phyloP scores from a whole-genome alignment of 64 coral and sea anemone genomes.

The Acropora yongei region DNA sequence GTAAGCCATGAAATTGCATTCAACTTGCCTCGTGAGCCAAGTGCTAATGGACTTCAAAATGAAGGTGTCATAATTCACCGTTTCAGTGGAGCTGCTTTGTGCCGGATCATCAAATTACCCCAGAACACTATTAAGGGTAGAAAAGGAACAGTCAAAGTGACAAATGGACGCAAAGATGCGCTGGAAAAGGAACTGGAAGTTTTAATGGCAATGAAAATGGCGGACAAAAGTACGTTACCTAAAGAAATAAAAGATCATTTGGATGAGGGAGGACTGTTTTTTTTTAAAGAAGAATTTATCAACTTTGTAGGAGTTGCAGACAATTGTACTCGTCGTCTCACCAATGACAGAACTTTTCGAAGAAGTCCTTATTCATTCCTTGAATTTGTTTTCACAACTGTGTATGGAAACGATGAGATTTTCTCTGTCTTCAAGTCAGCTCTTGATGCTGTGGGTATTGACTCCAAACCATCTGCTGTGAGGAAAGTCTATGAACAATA shows the following conservation, averaged over 20 bases:
- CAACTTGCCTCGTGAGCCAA: not conserved
- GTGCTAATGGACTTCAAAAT: not conserved
- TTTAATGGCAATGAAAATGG: constrained; percentile 5
- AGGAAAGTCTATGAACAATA: too few relatives aligned
- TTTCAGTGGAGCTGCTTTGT: not conserved
- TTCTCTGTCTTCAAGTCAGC: too few relatives aligned
- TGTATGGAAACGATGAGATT: too few relatives aligned
- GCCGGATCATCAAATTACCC: not conserved
- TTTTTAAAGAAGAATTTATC: not conserved
- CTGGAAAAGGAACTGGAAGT: constrained; percentile 5
- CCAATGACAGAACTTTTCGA: too few relatives aligned
- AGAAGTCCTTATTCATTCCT: too few relatives aligned
- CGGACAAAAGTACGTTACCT: not conserved
- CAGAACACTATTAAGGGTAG: not conserved
- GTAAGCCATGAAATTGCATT: not conserved
- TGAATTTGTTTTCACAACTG: too few relatives aligned
- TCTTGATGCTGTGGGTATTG: too few relatives aligned
- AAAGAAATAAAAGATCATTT: constrained; percentile 7
- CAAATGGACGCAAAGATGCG: not conserved
- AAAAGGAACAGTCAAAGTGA: not conserved
- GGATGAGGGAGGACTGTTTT: not conserved
- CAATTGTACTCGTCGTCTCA: not conserved
- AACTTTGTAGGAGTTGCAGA: not conserved
- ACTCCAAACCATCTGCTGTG: too few relatives aligned
- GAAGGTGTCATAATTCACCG: not conserved